Base-by-base conservation (phyloP, 2,797 vertebrate genomes). In the Arrhamphus sclerolepis region DNA sequence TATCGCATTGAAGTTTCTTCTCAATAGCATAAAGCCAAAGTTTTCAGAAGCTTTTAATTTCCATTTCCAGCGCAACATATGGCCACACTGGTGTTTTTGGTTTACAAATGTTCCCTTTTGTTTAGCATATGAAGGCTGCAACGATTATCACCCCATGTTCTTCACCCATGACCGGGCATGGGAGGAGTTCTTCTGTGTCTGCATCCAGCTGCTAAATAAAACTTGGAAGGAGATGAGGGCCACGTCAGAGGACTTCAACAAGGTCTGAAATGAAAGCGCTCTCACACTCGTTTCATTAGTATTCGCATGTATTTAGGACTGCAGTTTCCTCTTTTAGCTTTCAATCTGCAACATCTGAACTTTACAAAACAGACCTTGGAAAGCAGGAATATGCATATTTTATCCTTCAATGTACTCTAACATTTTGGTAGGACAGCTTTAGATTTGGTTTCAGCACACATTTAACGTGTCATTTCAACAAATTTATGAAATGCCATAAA, bases 181-280 rank as follows among this genome's bases (percentile, higher is more conserved):
- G 77, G 98, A 99, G 77, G 98, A 99, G 88, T 95, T 99, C 56
- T 99, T 99, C 82, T 97, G 96, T 39, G 93, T 99, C 88, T 98
- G 97, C 81, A 98, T 99, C 83, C 98, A 99, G 83, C 89, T 99
- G 51, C 87, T 99, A 29, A 98, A 98, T 89, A 98, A 97, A 90
- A 99, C 97, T 57, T 99, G 98, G 98, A 99, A 98, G 81, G 98
- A 99, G 90, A 99, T 99, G 98, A 94, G 98, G 56, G 98, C 98
- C 0, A 99, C 96, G 1, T 93, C 96, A 0, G 98, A 99, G 83
- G 98, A 99, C 85, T 99, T 99, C 81, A 97, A 98, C 88, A 99
- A 99, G 96, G 97, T 98, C 70, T 64, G 86, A 39, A 26, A 51
- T 61, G 39, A 38, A 66, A 60, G 5, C 18, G 1, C 9, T 20